These are phyloP conservation scores for Chionis minor DNA, from an alignment of 2,113 vertebrate species.

Conservation along the genomic window DNA sequence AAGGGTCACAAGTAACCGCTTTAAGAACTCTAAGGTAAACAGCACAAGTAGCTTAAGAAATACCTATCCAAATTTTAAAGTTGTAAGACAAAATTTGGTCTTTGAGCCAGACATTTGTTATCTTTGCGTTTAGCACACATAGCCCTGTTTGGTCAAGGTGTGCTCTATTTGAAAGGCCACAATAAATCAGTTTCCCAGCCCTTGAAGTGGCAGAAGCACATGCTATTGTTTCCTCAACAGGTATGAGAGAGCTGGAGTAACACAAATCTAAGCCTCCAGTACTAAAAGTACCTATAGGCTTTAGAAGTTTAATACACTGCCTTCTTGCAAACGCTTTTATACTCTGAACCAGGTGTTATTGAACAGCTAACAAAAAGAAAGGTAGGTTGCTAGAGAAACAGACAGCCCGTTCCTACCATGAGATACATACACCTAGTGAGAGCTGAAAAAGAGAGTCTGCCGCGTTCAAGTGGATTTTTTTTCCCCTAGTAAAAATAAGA, in stretches of 20 bases:
- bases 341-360: not conserved
- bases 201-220: not conserved
- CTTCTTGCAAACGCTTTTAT: not conserved
- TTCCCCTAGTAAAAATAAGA: conserved; percentile 4
- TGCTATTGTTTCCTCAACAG: not conserved
- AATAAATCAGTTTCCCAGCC: not conserved
- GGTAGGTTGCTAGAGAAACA: not conserved
- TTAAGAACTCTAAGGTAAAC: not conserved
- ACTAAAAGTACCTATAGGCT: not conserved
- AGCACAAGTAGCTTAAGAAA: not conserved
- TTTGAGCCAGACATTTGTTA: not conserved
- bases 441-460: not conserved
- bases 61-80: not conserved
- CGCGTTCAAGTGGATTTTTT: not conserved
- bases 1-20: not conserved
- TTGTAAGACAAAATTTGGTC: not conserved
- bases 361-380: not conserved
- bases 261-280: not conserved
- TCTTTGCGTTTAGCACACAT: not conserved
- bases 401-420: not conserved
- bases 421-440: not conserved
- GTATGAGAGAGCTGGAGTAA: not conserved
- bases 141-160: not conserved
- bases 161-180: not conserved
- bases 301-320: not conserved